Percentiles rank a stretch among this genome's conserved stretches.
Evolutionary conservation across 2,888 invertebrate species (phyloP).

Genomic region (Sisyra terminalis): DNA sequence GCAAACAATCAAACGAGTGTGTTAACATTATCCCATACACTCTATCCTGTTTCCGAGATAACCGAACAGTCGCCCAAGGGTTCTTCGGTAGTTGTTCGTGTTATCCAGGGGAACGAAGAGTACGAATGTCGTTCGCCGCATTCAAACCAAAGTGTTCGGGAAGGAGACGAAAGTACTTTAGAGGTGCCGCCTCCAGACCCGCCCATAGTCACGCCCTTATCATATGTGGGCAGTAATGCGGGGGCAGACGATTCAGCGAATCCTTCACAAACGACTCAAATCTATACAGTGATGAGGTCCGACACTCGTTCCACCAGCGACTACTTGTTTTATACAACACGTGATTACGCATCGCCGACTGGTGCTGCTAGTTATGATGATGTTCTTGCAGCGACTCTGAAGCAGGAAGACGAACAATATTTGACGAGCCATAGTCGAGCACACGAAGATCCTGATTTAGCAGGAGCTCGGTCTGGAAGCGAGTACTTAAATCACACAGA

Average conservation of each 20-base stretch:
- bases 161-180: neutral
- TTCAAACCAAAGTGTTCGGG: neutral
- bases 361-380: slow-evolving; percentile 1
- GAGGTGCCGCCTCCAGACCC: neutral
- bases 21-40: neutral
- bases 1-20: too few relatives aligned
- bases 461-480: slow-evolving; percentile 3
- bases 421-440: neutral
- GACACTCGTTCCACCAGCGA: neutral
- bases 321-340: slow-evolving; percentile 1
- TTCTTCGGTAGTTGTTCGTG: neutral
- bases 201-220: slow-evolving; percentile 3
- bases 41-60: neutral
- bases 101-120: neutral
- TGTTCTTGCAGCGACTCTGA: slow-evolving; percentile 1
- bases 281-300: slow-evolving; percentile 7
- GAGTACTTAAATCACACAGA: neutral
- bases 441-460: neutral
- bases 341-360: slow-evolving; percentile 1
- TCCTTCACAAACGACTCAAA: neutral
- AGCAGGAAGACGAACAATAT: neutral
- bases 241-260: slow-evolving; percentile 1
- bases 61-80: neutral
- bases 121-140: neutral
- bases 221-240: neutral